Conservation (phyloP, 2,113 vertebrate species). For the Oreotrochilus melanogaster region DNA sequence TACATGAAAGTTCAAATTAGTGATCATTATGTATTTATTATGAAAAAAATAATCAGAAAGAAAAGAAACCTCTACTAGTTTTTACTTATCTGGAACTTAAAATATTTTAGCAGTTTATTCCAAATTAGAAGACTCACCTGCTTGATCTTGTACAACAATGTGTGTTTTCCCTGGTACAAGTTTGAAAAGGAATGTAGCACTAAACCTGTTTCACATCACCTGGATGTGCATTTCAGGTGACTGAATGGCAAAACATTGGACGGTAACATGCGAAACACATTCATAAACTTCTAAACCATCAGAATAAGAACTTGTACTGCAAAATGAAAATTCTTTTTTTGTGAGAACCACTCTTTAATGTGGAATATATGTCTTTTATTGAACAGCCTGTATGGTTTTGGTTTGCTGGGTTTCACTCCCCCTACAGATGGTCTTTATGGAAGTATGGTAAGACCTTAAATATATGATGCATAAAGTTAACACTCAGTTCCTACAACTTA, state of each 20-base stretch:
- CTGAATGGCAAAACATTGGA: neutral
- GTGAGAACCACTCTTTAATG: neutral
- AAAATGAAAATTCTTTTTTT: neutral
- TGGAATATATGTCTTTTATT: neutral
- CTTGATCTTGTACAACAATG: neutral
- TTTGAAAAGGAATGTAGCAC: neutral
- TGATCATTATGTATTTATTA: neutral
- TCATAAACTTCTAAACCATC: neutral
- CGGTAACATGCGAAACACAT: neutral
- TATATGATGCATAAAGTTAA: neutral
- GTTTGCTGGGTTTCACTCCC: neutral
- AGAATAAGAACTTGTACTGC: neutral
- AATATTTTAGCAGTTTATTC: neutral
- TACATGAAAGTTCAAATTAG: neutral
- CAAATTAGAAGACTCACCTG: neutral
- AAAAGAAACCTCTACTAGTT: neutral
- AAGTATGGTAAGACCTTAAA: neutral
- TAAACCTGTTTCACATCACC: neutral
- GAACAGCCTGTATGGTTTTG: neutral
- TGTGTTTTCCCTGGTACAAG: fast-evolving
- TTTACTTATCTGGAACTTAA: neutral
- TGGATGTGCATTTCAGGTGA: neutral
- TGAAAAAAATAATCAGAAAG: fast-evolving
- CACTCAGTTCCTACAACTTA: constrained; percentile 11
- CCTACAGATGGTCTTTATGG: neutral